Conservation (phyloP, 2,888 invertebrate species). For the Euplexia lucipara region DNA sequence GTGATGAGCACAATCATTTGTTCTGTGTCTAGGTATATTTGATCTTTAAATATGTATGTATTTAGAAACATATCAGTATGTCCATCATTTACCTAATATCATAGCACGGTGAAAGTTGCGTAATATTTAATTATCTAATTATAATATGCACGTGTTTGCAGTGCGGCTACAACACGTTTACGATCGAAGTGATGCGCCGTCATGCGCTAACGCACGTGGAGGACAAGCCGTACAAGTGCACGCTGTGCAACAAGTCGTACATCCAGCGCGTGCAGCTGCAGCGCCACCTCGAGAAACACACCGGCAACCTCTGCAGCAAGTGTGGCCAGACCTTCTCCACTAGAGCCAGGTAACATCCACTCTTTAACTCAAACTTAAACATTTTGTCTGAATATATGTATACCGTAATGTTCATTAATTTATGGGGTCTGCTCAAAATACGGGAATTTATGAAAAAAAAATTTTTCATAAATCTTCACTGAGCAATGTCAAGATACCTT, state of each 20-base stretch:
- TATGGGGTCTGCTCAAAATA: too few species aligned
- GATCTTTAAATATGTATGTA: too few species aligned
- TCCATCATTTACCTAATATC: too few species aligned
- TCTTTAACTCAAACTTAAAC: not conserved
- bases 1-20: too few species aligned
- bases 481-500: not conserved
- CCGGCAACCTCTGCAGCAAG: conserved; percentile 91
- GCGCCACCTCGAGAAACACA: conserved; percentile 95
- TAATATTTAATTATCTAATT: too few species aligned
- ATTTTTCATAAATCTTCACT: too few species aligned
- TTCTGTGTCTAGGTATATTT: too few species aligned
- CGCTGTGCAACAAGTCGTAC: conserved; percentile 94
- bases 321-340: conserved; percentile 73
- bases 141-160: conserved; percentile 72
- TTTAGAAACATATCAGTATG: too few species aligned
- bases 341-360: conserved; percentile 68
- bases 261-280: conserved; percentile 96
- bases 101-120: too few species aligned
- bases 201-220: conserved; percentile 93
- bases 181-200: conserved; percentile 95
- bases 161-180: conserved; percentile 95
- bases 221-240: conserved; percentile 90
- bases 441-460: too few species aligned
- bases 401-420: not conserved
- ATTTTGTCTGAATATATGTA: not conserved